phyloP scores from a whole-genome alignment of 2,113 vertebrate genomes.

The Grallaria varia region DNA sequence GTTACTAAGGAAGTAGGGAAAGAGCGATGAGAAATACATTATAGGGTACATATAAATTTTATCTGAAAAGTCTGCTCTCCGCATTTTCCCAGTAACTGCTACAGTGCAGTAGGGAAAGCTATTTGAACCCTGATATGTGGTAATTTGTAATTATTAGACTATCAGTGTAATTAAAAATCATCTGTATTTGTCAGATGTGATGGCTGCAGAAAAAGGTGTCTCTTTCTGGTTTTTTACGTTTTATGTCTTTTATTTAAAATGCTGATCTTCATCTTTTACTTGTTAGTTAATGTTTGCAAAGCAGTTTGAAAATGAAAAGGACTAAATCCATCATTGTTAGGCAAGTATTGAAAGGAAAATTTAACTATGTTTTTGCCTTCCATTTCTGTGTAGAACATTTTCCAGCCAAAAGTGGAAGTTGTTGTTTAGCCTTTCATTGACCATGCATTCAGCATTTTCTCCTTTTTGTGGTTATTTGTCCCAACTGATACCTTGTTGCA shows the following conservation, averaged over 20 bases:
- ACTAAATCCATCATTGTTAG: background rate
- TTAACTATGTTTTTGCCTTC: background rate
- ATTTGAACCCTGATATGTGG: background rate
- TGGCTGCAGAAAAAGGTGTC: background rate
- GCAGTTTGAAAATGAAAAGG: background rate
- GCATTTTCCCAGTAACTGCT: background rate
- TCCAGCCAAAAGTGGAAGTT: background rate
- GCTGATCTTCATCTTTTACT: background rate
- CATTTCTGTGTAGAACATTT: background rate
- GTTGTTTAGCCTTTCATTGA: background rate
- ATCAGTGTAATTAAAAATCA: background rate
- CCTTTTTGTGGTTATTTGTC: background rate
- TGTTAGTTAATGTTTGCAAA: background rate
- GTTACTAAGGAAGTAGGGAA: background rate
- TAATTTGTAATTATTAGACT: background rate
- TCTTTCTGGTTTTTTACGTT: background rate
- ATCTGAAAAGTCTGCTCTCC: background rate
- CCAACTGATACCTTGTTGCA: background rate
- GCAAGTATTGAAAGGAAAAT: background rate
- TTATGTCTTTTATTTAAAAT: background rate
- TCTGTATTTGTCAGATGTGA: background rate
- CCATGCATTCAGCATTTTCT: background rate
- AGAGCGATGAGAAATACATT: background rate
- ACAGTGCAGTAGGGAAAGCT: background rate
- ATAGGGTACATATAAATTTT: background rate